Evolutionary conservation across 2,113 vertebrate species (phyloP).

Genomic region (Gasterosteus nipponicus): DNA sequence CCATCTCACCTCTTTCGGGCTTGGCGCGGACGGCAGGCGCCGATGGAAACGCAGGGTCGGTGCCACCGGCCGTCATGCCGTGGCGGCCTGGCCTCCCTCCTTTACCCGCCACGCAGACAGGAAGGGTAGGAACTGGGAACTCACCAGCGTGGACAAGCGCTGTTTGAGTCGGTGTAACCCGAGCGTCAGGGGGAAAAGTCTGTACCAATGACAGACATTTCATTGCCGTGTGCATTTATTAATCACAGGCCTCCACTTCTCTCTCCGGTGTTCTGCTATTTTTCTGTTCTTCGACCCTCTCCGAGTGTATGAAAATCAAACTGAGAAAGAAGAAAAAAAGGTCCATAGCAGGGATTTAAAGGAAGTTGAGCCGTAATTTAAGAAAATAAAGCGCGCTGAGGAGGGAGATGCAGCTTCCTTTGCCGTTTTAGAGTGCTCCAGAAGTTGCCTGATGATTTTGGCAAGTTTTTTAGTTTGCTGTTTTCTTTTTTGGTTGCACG

Average conservation of each 20-base stretch:
- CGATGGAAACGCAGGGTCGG: constrained; percentile 66
- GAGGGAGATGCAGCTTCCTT: constrained; percentile 79
- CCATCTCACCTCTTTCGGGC: constrained; percentile 67
- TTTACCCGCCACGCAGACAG: constrained; percentile 68
- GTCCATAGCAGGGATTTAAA: constrained; percentile 41
- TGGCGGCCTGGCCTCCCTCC: constrained; percentile 52
- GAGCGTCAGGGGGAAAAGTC: constrained; percentile 53
- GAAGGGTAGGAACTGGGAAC: constrained; percentile 67
- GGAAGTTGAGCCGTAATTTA: constrained; percentile 66
- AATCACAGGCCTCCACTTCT: constrained; percentile 57
- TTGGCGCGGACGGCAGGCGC: constrained; percentile 66
- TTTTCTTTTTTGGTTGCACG: constrained; percentile 79
- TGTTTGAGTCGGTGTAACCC: constrained; percentile 66
- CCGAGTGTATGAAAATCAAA: constrained; percentile 20
- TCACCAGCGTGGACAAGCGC: constrained; percentile 56
- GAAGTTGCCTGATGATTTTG: constrained; percentile 86
- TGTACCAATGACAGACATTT: constrained; percentile 65
- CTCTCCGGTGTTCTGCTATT: constrained; percentile 22
- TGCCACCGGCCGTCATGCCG: constrained; percentile 70
- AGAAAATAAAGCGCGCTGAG: constrained; percentile 79
- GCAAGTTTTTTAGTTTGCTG: constrained; percentile 63
- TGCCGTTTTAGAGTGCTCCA: constrained; percentile 80
- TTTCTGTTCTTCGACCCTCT: constrained; percentile 17
- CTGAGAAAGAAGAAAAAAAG: constrained; percentile 7
- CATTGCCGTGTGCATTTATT: constrained; percentile 58